Evolutionary conservation across 2,888 invertebrate genomes (phyloP), one percentile per base, ranked within the genome.

Genomic region (Torymus auratus): DNA sequence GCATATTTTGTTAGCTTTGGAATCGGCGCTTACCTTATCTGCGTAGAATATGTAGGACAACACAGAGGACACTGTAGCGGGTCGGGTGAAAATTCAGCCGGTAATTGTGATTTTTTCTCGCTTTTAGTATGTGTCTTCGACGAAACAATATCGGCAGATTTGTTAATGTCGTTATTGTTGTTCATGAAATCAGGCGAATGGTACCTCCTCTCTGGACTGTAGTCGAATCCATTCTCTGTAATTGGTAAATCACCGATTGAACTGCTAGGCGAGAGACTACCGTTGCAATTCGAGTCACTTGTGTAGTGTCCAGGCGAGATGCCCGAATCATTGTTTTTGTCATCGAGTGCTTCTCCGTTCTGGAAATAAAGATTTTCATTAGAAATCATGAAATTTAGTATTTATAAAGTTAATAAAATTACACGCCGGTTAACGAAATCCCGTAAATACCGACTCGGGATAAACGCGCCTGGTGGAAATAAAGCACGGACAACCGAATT

Each of bases 1-100:
- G 23, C 14, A 13, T 23, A 55, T 52, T 13, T 11, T 13, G 3
- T 7, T 1, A 28, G 41, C 15, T 13, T 2, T n/a, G 41, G 12
- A 52, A 28, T 11, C 1, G 0, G 15, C 7, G 3, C 81, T 78
- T 86, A 89, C 87, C 92, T 91, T n/a, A 91, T 91, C 4, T 87
- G 84, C 2, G 91, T 91, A 58, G 91, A 87, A 84, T 91, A 92
- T 58, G 88, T 88, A 85, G n/a, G n/a, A n/a, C n/a, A n/a, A n/a
- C 93, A 93, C 58, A 93, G 87, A 81, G 93, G 92, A 84, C 93
- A 93, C 86, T 91, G 91, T 85, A 90, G 91, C 85, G 90, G 89
- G 84, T 78, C 83, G 83, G 4, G 60, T 11, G 10, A 75, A 0
- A 71, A 10, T 14, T 84, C 83, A 2, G 64, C 41, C 0, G 12